A percentile compares a stretch with the other conserved stretches of the same genome.
phyloP scores from a whole-genome alignment of 2,113 vertebrate genomes.

The Pionites leucogaster region DNA sequence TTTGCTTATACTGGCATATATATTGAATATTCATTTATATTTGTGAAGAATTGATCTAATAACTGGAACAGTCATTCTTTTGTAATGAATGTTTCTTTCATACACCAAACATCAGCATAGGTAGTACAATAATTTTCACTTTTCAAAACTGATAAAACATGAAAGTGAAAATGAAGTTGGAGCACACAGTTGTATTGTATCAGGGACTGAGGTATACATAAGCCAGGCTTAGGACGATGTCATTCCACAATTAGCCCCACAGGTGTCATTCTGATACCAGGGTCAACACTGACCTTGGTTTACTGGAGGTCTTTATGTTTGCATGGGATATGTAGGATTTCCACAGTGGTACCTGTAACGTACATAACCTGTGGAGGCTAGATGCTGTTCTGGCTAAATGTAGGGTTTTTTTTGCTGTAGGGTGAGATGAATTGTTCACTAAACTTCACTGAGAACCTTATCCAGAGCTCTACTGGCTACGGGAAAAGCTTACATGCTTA shows the following conservation, averaged over 20 bases:
- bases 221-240: not conserved
- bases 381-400: not conserved
- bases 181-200: not conserved
- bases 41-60: not conserved
- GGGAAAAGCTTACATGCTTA: rapidly evolving
- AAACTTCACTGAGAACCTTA: not conserved
- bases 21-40: not conserved
- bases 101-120: not conserved
- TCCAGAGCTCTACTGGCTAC: not conserved
- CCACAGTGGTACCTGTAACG: not conserved
- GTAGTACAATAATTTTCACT: not conserved
- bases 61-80: not conserved
- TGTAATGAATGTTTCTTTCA: not conserved
- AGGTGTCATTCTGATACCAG: not conserved
- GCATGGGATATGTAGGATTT: not conserved
- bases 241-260: not conserved
- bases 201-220: not conserved
- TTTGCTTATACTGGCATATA: not conserved
- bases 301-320: not conserved
- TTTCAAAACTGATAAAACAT: not conserved
- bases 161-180: not conserved
- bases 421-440: not conserved
- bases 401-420: not conserved
- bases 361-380: not conserved
- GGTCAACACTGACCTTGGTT: not conserved